Percentiles rank a stretch among this genome's conserved stretches.
Evolutionary conservation across 2,888 invertebrate genomes (phyloP).

Genomic region (Petrolisthes manimaculis): DNA sequence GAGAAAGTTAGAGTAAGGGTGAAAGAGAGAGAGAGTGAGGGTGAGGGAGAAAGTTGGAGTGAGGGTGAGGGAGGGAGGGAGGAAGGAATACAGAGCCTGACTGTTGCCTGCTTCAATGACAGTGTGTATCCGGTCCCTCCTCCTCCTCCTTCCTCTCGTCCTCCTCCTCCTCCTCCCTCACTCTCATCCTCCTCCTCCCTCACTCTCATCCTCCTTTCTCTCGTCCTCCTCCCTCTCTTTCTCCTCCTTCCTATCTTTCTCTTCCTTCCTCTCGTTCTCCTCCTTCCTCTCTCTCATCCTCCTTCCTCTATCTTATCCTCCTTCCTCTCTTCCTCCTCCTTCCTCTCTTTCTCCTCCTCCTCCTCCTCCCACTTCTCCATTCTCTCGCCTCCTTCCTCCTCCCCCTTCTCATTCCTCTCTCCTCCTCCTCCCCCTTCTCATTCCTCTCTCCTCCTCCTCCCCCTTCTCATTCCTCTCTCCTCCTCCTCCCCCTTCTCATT

Average conservation of each 20-base stretch:
- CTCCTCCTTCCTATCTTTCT: not conserved
- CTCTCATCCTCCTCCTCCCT: not conserved
- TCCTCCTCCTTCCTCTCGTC: not conserved
- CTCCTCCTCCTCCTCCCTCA: not conserved
- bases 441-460: not conserved
- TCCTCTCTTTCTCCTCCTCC: not conserved
- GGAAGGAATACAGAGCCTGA: conserved; percentile 15
- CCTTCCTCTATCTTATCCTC: not conserved
- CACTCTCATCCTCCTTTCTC: not conserved
- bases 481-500: not conserved
- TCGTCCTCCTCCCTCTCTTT: not conserved
- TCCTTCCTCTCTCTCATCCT: conserved; percentile 2
- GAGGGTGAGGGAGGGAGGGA: not conserved
- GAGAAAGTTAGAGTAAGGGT: not conserved
- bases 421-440: not conserved
- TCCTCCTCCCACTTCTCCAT: not conserved
- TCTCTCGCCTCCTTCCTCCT: not conserved
- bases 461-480: not conserved
- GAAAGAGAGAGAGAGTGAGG: not conserved
- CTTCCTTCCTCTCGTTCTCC: conserved; percentile 10
- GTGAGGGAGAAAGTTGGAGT: not conserved
- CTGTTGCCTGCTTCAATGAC: conserved; percentile 39
- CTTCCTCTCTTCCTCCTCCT: not conserved
- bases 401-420: not conserved
- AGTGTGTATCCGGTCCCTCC: conserved; percentile 38